Base-by-base conservation (phyloP, 2,797 vertebrate genomes). In the Thaleichthys pacificus region DNA sequence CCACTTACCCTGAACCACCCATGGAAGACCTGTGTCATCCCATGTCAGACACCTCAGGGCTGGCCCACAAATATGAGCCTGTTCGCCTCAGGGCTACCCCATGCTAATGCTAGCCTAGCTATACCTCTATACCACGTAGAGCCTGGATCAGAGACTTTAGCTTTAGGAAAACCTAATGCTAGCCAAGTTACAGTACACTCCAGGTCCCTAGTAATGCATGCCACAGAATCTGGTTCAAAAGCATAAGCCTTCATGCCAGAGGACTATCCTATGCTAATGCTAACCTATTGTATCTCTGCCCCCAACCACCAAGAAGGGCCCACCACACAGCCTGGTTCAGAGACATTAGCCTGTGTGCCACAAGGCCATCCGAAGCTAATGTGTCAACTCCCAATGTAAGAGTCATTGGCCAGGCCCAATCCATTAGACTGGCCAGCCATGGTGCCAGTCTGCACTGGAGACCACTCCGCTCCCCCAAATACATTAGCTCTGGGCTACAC, bases 1-100 rank as follows among this genome's bases (percentile, higher is more conserved):
- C 93, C 91, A 93, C 87, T 94, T 93, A 89, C 69, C 82, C 82
- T 70, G 76, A 86, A 90, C 85, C 26, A 77, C 72, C 75, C 69
- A 73, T 42, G 77, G 73, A 81, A 72, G 51, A 72, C 68, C 61
- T 24, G 62, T n/a, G 67, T 76, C 75, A 47, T 70, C 58, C 64
- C 74, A 76, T 75, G 72, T 67, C 12, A 75, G 26, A 7, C 68
- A 61, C 62, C 68, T 77, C 58, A 66, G 49, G 72, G 61, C 66
- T 15, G 0, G 32, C 30, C 57, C 65, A 21, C 73, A 82, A 81
- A 64, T 66, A 81, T 80, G 77, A 81, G 76, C 79, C 70, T 69
- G 49, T 42, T 26, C 57, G 30, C n/a, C 54, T 0, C 54, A 68
- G 61, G 30, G 61, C 24, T 24, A 63, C 61, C 61, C 28, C 28